Evolutionary conservation across 1,140 invertebrate species (phyloP).

Genomic region (Lordiphosa mommai): DNA sequence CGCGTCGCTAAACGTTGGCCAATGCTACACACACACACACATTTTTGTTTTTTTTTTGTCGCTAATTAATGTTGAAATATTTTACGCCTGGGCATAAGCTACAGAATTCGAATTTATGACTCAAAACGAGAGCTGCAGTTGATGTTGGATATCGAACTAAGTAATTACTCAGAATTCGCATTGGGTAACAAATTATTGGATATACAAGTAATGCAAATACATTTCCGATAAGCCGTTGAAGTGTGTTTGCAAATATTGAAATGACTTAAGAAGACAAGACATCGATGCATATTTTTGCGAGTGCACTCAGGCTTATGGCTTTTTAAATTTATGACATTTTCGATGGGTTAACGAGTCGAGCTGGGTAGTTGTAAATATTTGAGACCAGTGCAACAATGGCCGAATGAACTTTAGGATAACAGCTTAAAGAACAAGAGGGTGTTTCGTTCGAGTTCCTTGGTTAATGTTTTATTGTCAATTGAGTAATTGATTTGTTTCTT

Average conservation of each 20-base stretch:
- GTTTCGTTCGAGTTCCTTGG: too few species aligned
- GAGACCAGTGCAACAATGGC: background rate
- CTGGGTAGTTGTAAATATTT: background rate
- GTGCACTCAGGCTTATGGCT: conserved; percentile 12
- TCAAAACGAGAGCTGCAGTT: background rate
- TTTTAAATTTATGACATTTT: conserved; percentile 8
- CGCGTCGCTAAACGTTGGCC: conserved; percentile 40
- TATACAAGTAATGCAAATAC: conserved; percentile 11
- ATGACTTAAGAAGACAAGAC: conserved; percentile 14
- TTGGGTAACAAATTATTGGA: conserved; percentile 60
- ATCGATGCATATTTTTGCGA: conserved; percentile 6
- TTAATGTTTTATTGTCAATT: too few species aligned
- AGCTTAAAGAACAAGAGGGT: too few species aligned
- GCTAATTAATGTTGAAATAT: conserved; percentile 64
- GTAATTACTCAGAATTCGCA: conserved; percentile 65
- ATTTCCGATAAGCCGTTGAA: conserved; percentile 53
- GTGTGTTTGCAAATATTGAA: conserved; percentile 37
- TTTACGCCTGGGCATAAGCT: conserved; percentile 32
- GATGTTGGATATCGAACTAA: conserved; percentile 19
- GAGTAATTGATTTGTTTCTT: too few species aligned
- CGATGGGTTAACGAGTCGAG: background rate
- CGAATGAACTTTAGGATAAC: background rate
- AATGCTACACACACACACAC: background rate
- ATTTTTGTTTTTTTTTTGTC: conserved; percentile 10
- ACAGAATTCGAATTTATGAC: conserved; percentile 45